Base-by-base conservation (phyloP, 2,888 invertebrate genomes). In the Epiblema foenella region DNA sequence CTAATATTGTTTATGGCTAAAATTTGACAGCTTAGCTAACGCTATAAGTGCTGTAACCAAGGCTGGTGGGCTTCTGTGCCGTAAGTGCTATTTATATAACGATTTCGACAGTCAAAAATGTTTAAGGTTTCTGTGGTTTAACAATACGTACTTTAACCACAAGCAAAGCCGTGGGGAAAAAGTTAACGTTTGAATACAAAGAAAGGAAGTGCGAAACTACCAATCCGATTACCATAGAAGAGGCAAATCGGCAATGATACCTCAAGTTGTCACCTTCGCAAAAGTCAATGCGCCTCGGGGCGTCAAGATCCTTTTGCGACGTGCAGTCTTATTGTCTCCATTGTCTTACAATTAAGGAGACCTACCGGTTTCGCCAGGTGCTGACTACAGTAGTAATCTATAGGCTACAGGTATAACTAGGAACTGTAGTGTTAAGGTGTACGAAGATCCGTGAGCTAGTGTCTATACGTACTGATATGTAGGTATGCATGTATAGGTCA, bases 341-440 rank as follows among this genome's bases (percentile, higher is more conserved):
- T 70, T 70, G 69, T 70, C 9, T 59, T 59, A 65, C 65, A 12
- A 59, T 65, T 70, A 70, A 42, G 69, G 69, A 59, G 49, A 17
- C 37, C 17, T 54, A 52, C 59, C 54, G 42, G 59, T 57, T 15
- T n/a, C 29, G 51, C 39, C 65, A 59, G 59, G 52, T 65, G 69
- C 11, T 60, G 52, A 39, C n/a, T 39, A 56, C 24, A 49, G 59
- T 20, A 1, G n/a, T 46, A 46, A 51, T 18, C 51, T 18, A 17
- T 17, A 51, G 10, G 24, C 24, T 24, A 24, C 4, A 24, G 24
- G 10, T 51, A 18, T 18, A 17, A 17, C 18, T 18, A 17, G 51
- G 17, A 49, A n/a, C n/a, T n/a, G n/a, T n/a, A n/a, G n/a, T n/a
- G n/a, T n/a, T n/a, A n/a, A n/a, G n/a, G n/a, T n/a, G n/a, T n/a